Base-by-base conservation (phyloP, 1,140 invertebrate genomes). In the Sesamia nonagrioides region DNA sequence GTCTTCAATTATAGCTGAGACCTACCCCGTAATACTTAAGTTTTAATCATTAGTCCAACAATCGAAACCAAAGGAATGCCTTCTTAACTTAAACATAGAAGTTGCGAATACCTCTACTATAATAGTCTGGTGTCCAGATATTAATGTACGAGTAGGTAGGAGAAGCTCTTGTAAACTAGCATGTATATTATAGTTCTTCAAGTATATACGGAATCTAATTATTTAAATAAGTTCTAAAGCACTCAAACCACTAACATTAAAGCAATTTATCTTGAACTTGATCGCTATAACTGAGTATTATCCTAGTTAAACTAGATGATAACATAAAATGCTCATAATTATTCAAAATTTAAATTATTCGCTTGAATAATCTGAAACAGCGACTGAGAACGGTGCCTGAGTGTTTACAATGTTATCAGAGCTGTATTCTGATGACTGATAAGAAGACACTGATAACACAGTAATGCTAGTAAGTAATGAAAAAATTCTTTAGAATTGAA, bases 391-490 rank as follows among this genome's bases (percentile, higher is more conserved):
- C 68, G 73, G 40, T n/a, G 27, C 45, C 0, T 66, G 79, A 83
- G 68, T 88, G 86, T 91, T 89, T 89, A 90, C 88, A 91, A 89
- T 90, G 87, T 90, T 90, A 91, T 90, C 89, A 84, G 58, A 6
- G 45, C 50, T 71, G 73, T 71, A 79, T 45, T 66, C 72, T 75
- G 77, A 77, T 83, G 84, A 80, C 84, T 87, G 89, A 87, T 88
- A 88, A 82, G 66, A 15, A 7, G 56, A 21, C 11, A 18, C 48
- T 68, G 78, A 83, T 81, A 81, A 82, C 71, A n/a, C n/a, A n/a
- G n/a, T n/a, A 37, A 9, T 3, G 27, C 27, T 27, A 27, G 5
- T 7, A 21, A 48, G 33, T 54, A 33, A 50, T 48, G 63, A 54
- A 37, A 45, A 42, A 33, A 13, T 13, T 18, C 5, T 8, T 63